Evolutionary conservation across 2,113 vertebrate species (phyloP).

Genomic region (Ammodramus savannarum): DNA sequence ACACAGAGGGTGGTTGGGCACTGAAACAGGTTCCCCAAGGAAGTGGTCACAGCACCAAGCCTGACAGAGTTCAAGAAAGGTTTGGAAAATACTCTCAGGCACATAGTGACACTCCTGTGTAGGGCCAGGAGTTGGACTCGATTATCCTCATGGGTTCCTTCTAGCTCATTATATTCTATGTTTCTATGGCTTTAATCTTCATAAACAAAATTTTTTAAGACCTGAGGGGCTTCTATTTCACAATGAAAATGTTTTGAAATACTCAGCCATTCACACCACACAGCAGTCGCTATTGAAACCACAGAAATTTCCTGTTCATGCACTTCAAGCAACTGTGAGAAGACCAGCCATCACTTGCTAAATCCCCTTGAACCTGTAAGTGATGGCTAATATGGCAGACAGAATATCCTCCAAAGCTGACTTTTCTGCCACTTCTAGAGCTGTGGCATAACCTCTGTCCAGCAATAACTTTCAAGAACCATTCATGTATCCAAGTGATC

Average conservation of each 20-base stretch:
- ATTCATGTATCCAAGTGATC: neutral
- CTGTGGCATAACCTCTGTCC: neutral
- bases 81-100: neutral
- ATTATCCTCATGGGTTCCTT: neutral
- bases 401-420: neutral
- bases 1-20: neutral
- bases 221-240: neutral
- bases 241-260: neutral
- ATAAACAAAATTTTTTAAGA: neutral
- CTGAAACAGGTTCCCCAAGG: neutral
- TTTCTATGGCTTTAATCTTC: neutral
- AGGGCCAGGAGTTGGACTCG: accelerated
- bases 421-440: neutral
- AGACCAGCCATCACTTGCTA: neutral
- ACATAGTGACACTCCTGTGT: neutral
- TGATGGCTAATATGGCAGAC: neutral
- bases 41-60: neutral
- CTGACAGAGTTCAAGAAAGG: neutral
- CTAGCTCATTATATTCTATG: neutral
- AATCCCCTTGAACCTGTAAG: neutral
- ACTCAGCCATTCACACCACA: neutral
- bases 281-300: neutral
- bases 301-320: neutral
- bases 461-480: neutral
- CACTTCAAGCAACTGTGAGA: neutral